phyloP scores from a whole-genome alignment of 2,797 vertebrate genomes.

The Podarcis lilfordi region DNA sequence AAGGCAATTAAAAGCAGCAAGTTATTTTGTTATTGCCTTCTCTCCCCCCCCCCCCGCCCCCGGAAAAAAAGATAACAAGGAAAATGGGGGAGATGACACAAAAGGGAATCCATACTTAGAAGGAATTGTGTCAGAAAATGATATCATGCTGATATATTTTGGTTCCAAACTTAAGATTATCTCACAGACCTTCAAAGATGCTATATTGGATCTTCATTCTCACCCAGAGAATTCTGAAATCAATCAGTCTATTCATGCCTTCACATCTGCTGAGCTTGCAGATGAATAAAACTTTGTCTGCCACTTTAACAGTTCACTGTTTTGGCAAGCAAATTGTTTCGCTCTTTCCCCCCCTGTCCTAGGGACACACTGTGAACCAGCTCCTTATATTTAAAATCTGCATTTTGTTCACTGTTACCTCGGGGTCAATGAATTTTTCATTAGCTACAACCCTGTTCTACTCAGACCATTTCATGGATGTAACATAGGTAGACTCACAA shows the following conservation, averaged over 20 bases:
- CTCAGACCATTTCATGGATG: not conserved
- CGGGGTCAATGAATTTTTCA: not conserved
- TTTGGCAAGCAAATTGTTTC: slow-evolving; percentile 73
- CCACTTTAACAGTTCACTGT: slow-evolving; percentile 53
- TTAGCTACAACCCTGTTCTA: not conserved
- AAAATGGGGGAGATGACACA: not conserved
- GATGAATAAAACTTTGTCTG: slow-evolving; percentile 63
- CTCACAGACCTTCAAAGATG: slow-evolving; percentile 50
- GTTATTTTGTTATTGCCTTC: not conserved
- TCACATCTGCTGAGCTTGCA: slow-evolving; percentile 64
- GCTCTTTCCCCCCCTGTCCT: slow-evolving; percentile 58
- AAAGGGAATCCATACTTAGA: slow-evolving; percentile 41
- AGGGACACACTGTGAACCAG: not conserved
- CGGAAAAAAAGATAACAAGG: not conserved
- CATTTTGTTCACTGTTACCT: not conserved
- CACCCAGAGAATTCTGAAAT: slow-evolving; percentile 55
- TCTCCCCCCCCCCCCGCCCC: accelerated
- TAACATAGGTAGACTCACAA: too few relatives aligned
- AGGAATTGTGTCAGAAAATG: slow-evolving; percentile 45
- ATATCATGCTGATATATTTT: slow-evolving; percentile 59
- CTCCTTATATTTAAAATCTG: too few relatives aligned
- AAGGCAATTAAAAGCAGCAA: slow-evolving; percentile 32
- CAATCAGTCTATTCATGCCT: slow-evolving; percentile 52
- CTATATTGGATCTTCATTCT: slow-evolving; percentile 59
- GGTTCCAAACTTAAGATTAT: slow-evolving; percentile 56